Percentiles rank a stretch among this genome's conserved stretches.
Conservation (phyloP, 2,113 vertebrate genomes). For the Trematocara zebra region DNA sequence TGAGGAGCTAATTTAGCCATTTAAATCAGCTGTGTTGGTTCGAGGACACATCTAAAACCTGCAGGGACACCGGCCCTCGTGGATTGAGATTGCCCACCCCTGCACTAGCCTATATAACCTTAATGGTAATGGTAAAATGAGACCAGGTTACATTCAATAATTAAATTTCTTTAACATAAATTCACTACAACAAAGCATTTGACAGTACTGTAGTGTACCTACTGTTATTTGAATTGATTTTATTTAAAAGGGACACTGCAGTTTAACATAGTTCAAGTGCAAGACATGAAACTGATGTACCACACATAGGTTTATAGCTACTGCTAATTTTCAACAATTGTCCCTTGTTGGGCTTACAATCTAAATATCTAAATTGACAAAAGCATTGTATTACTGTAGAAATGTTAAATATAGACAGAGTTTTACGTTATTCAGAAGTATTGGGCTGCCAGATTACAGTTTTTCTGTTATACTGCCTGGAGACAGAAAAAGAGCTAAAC, state of each 20-base stretch:
- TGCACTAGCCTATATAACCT: fast-evolving
- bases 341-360: not conserved
- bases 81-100: too few species aligned
- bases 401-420: not conserved
- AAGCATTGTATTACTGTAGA: not conserved
- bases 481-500: not conserved
- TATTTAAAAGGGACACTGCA: not conserved
- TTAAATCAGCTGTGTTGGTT: too few species aligned
- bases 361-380: not conserved
- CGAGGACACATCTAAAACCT: too few species aligned
- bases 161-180: not conserved
- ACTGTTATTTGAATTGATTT: not conserved
- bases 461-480: not conserved
- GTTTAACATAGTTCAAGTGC: not conserved
- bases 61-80: too few species aligned
- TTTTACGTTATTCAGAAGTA: not conserved
- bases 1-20: too few species aligned
- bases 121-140: not conserved
- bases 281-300: not conserved
- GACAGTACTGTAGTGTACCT: not conserved
- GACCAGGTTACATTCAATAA: not conserved
- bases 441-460: not conserved
- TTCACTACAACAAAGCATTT: not conserved
- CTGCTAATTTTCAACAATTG: not conserved
- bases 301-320: not conserved